These are phyloP conservation scores for Eidolon dupreanum DNA, from an alignment of 2,797 vertebrate species.

Conservation along the genomic window DNA sequence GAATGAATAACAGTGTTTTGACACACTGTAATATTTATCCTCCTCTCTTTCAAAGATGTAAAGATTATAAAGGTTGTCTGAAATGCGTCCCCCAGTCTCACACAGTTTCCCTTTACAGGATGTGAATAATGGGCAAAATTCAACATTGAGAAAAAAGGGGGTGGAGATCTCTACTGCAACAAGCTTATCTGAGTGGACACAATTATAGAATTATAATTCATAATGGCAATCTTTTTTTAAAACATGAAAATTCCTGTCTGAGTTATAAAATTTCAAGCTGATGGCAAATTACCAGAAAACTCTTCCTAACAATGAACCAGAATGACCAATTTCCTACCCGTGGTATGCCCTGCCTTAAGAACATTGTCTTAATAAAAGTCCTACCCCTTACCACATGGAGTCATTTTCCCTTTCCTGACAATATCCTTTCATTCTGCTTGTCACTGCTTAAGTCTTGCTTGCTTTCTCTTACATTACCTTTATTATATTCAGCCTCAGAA, in stretches of 20 bases:
- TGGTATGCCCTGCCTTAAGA: conserved; percentile 44
- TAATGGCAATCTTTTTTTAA: conserved; percentile 52
- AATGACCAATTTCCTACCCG: conserved; percentile 83
- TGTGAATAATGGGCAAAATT: conserved; percentile 52
- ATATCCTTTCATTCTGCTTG: neutral
- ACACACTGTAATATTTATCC: neutral
- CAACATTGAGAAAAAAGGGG: neutral
- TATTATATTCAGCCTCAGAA: conserved; percentile 9
- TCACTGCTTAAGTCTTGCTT: conserved; percentile 73
- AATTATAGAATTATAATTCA: conserved; percentile 61
- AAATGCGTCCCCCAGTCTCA: neutral
- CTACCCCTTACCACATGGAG: conserved; percentile 46
- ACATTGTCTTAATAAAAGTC: conserved; percentile 73
- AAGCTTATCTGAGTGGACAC: conserved; percentile 59
- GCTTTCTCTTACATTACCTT: conserved; percentile 31
- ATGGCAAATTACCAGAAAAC: conserved; percentile 70
- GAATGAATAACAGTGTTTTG: neutral
- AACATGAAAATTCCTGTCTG: conserved; percentile 56
- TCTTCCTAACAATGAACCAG: conserved; percentile 76
- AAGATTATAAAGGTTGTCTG: conserved; percentile 45
- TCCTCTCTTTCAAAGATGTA: conserved; percentile 2
- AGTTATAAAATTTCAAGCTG: conserved; percentile 66
- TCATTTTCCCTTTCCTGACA: conserved; percentile 71
- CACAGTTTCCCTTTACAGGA: conserved; percentile 63
- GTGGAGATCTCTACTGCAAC: conserved; percentile 8